Conservation (phyloP, 2,888 invertebrate genomes). For the Chymomyza amoena region DNA sequence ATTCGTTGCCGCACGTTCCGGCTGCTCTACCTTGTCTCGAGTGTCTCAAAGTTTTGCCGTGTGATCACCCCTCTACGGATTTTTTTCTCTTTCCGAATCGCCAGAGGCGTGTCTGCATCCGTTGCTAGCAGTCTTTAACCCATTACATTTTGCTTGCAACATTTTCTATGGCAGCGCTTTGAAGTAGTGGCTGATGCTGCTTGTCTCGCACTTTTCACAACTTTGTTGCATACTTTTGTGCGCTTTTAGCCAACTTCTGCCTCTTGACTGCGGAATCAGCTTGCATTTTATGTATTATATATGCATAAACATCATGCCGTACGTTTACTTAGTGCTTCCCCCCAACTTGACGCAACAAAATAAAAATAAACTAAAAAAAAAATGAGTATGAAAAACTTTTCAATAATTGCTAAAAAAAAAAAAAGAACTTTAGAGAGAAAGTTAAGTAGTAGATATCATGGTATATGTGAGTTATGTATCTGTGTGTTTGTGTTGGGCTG, state of each 20-base stretch:
- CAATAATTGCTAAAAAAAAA: conserved; percentile 48
- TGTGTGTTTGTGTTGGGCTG: background rate
- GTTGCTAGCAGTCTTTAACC: conserved; percentile 33
- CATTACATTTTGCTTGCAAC: conserved; percentile 63
- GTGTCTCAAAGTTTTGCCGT: background rate
- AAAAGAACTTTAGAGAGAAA: background rate
- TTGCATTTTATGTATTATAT: conserved; percentile 49
- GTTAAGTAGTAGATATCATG: background rate
- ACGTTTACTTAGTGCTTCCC: conserved; percentile 68
- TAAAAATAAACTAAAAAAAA: background rate
- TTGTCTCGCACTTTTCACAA: conserved; percentile 63
- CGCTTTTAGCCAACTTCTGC: conserved; percentile 28
- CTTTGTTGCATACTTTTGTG: conserved; percentile 67
- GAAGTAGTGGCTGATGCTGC: conserved; percentile 32
- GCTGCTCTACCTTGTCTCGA: background rate
- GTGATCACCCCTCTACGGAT: background rate
- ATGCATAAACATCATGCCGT: conserved; percentile 67
- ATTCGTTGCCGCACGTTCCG: conserved; percentile 5
- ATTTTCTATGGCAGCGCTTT: conserved; percentile 22
- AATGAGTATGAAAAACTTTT: conserved; percentile 39
- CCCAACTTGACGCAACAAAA: conserved; percentile 43
- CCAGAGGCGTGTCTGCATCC: background rate
- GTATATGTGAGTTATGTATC: background rate
- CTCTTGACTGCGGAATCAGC: background rate
- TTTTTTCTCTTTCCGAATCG: background rate